Evolutionary conservation across 2,888 invertebrate genomes (phyloP), one percentile per base, ranked within the genome.

Genomic region (Tenthredo mesomela): DNA sequence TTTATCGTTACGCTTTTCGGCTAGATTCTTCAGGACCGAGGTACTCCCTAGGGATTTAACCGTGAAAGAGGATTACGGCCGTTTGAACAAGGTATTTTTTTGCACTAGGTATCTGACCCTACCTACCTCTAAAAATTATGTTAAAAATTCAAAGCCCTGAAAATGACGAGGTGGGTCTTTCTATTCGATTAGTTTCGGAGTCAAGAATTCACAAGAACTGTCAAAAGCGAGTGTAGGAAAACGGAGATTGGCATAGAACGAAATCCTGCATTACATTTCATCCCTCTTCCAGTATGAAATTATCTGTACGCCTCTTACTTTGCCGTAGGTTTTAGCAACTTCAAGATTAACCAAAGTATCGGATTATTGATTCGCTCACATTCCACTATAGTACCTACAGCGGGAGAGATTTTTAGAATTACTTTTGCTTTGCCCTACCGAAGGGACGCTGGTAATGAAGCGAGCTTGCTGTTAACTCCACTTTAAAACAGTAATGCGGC

Each of bases 1-100:
- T 80, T 80, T 80, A 80, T 80, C 80, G 80, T 80, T 40, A 80
- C 80, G 61, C 21, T 50, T 80, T 80, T 80, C 25, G 61, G 61
- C 50, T 61, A 25, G 61, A 40, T 80, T 61, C 33, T 40, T 58
- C 58, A 61, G 18, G 40, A 12, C 33, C 37, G 37, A 61, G 61
- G 58, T 40, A 61, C 80, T 37, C 40, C 3, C 58, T 18, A n/a
- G 40, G 25, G 40, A 29, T 80, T 80, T 61, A 80, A 25, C n/a
- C 58, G 61, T 25, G 58, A 61, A 80, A 80, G 78, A 80, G 78
- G 78, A 80, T 80, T 61, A 80, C 50, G 40, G 3, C 37, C 80
- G 50, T 40, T 58, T 10, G 58, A 50, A 67, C 12, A 18, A 18
- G 67, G 67, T 54, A 18, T 77, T 50, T 47, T 33, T 50, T 50